A percentile compares a stretch with the other conserved stretches of the same genome.
Evolutionary conservation across 2,113 vertebrate genomes (phyloP).

Genomic region (Drymodes brunneopygia): DNA sequence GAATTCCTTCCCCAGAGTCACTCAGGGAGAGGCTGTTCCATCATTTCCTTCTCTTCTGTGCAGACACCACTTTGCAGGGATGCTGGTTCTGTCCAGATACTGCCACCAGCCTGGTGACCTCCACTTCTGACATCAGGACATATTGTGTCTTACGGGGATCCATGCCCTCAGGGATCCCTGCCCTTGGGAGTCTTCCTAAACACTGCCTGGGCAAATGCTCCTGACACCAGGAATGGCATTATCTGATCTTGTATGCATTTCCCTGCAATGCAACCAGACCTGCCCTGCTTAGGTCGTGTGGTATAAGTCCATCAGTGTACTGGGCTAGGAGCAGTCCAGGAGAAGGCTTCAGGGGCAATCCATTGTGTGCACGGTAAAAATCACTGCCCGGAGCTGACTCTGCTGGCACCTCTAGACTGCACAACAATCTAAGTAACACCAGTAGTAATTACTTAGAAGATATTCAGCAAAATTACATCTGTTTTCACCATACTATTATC

Average conservation of each 20-base stretch:
- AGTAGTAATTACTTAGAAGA: not conserved
- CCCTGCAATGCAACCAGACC: not conserved
- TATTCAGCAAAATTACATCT: not conserved
- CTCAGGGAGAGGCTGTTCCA: not conserved
- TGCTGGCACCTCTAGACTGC: not conserved
- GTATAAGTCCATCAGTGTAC: not conserved
- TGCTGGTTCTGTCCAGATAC: not conserved
- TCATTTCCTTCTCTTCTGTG: fast-evolving
- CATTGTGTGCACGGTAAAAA: not conserved
- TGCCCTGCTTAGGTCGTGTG: not conserved
- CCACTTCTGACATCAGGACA: not conserved
- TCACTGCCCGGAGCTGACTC: not conserved
- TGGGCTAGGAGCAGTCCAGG: not conserved
- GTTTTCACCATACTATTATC: not conserved
- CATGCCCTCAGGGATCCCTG: not conserved
- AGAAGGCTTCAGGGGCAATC: not conserved
- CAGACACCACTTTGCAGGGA: not conserved
- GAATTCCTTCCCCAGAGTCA: not conserved
- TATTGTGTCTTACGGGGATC: not conserved
- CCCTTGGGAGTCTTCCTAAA: not conserved
- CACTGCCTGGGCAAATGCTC: not conserved
- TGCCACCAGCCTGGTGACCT: fast-evolving
- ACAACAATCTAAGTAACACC: not conserved
- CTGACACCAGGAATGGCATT: not conserved
- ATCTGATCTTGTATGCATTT: not conserved